Percentiles rank a stretch among this genome's conserved stretches.
Evolutionary conservation across 2,797 vertebrate species (phyloP).

Genomic region (Acropternis orthonyx): DNA sequence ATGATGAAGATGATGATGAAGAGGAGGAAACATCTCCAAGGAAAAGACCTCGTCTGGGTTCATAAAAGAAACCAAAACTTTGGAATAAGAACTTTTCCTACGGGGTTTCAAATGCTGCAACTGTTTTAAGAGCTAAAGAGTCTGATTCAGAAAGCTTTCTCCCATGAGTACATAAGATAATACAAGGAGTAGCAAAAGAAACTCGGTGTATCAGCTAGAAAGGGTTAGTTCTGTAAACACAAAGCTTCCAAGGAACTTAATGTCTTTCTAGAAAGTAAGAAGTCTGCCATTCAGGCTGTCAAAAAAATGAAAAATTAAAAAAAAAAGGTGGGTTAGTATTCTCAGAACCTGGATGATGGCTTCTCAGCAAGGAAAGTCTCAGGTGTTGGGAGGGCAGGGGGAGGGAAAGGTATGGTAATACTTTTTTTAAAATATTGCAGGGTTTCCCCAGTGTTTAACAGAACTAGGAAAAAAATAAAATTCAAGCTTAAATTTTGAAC

Average conservation of each 20-base stretch:
- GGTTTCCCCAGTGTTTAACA: constrained; percentile 72
- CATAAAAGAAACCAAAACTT: constrained; percentile 80
- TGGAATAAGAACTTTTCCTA: constrained; percentile 57
- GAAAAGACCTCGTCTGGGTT: constrained; percentile 95
- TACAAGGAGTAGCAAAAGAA: constrained; percentile 79
- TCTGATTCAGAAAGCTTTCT: constrained; percentile 79
- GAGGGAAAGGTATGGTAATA: constrained; percentile 63
- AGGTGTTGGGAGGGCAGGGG: constrained; percentile 71
- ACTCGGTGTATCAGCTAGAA: constrained; percentile 77
- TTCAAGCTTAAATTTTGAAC: constrained; percentile 78
- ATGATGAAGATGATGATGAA: constrained; percentile 96
- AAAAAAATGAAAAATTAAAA: background rate
- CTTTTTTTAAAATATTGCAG: constrained; percentile 71
- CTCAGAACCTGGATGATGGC: constrained; percentile 85
- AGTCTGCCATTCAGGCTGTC: constrained; percentile 85
- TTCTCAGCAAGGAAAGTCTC: constrained; percentile 77
- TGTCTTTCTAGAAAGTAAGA: constrained; percentile 76
- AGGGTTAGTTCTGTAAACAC: constrained; percentile 77
- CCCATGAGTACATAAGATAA: constrained; percentile 78
- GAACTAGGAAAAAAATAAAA: constrained; percentile 61
- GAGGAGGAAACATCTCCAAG: constrained; percentile 92
- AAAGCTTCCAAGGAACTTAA: constrained; percentile 79
- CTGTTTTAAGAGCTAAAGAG: constrained; percentile 77
- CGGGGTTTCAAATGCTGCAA: constrained; percentile 79
- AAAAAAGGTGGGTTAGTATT: constrained; percentile 75